Evolutionary conservation across 2,888 invertebrate species (phyloP), one percentile per base, ranked within the genome.

Genomic region (Himalopsyche tibetana): DNA sequence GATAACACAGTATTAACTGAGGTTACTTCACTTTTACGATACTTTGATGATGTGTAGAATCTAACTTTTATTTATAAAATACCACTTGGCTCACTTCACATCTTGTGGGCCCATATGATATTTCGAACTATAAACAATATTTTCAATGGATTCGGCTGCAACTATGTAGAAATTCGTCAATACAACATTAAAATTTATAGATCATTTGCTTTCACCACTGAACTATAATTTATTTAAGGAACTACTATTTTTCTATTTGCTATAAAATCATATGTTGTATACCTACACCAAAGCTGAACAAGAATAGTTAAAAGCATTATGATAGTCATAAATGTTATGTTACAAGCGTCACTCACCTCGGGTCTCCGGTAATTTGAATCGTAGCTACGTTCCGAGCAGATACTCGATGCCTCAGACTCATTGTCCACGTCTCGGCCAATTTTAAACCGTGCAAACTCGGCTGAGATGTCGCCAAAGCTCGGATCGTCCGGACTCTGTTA

Each of bases 391-490:
- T 99, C 99, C 0, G 98, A 99, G 91, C 98, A 98, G 15, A 99
- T 96, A 90, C 98, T 98, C 82, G 98, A 99, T 0, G 98, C 98
- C 91, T 99, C 99, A 11, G 98, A 98, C 90, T 98, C 98, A 90
- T 98, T 97, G 45, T 96, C 96, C 0, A 93, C 89, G 36, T 94
- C 94, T 79, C 94, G 93, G 38, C 92, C 91, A 0, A 92, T 84
- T n/a, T 90, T 89, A 17, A 94, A 92, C 79, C 91, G 92, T 89
- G 90, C 89, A 85, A 90, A 89, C 82, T 90, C 90, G 51, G 89
- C 89, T 86, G 90, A 89, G 82, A 90, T 84, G 87, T 90, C 90
- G 80, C 89, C 88, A 4, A 87, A 85, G 79, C 85, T 88, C 12
- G 88, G 89, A 87, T 94, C 94, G 88, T 94, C 94, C 0, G 94